Conservation (phyloP, 2,888 invertebrate genomes). For the Drosophila quinaria region DNA sequence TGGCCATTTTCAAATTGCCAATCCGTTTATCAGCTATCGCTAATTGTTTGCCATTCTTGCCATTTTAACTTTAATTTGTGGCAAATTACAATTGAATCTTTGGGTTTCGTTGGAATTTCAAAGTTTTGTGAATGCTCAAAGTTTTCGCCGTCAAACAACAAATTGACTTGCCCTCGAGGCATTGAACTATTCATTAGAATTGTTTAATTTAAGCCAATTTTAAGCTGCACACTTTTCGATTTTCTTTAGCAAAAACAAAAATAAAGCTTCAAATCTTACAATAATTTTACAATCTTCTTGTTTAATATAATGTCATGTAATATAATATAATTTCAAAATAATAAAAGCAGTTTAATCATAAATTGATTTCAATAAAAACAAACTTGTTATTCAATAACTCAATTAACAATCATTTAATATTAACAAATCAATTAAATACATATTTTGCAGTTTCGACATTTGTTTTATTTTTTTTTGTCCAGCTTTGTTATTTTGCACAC, state of each 20-base stretch:
- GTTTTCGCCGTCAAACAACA: constrained; percentile 24
- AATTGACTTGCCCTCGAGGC: constrained; percentile 17
- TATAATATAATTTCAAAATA: no score
- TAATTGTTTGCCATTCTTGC: constrained; percentile 36
- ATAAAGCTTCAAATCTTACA: no score
- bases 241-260: neutral
- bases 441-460: neutral
- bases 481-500: constrained; percentile 8
- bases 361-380: no score
- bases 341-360: no score
- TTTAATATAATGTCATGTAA: no score
- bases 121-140: constrained; percentile 27
- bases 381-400: no score
- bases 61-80: constrained; percentile 6
- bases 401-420: no score
- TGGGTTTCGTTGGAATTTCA: neutral
- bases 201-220: neutral
- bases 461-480: neutral
- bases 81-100: constrained; percentile 25
- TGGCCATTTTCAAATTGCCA: constrained; percentile 14
- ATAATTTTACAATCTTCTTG: no score
- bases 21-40: constrained; percentile 14
- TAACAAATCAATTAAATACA: no score
- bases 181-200: constrained; percentile 5
- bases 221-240: neutral